These are phyloP conservation scores for Piaya cayana DNA, from an alignment of 2,113 vertebrate species.

Conservation along the genomic window DNA sequence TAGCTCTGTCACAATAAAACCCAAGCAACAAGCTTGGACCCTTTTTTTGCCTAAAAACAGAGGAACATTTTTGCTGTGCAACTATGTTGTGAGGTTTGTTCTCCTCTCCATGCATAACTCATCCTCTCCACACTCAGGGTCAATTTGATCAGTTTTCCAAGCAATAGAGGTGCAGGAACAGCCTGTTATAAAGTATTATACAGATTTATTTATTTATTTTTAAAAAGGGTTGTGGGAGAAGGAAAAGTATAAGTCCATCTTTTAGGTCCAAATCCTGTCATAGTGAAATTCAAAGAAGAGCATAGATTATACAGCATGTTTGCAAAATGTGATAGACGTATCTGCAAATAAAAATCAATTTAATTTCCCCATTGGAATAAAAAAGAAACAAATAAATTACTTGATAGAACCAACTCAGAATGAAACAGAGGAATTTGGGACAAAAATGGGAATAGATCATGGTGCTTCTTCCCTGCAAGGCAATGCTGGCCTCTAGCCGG, in stretches of 20 bases:
- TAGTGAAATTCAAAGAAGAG: neutral
- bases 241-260: neutral
- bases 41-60: neutral
- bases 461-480: neutral
- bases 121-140: neutral
- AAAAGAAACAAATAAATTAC: neutral
- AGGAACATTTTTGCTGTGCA: neutral
- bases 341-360: neutral
- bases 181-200: neutral
- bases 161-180: neutral
- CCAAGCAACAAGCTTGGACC: neutral
- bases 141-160: neutral
- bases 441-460: neutral
- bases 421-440: neutral
- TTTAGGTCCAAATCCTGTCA: neutral
- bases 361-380: neutral
- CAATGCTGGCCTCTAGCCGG: neutral
- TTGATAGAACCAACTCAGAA: neutral
- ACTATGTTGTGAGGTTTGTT: neutral
- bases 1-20: neutral
- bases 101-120: neutral
- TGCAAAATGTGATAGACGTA: neutral
- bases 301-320: neutral
- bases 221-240: fast-evolving
- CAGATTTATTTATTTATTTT: neutral